phyloP scores from a whole-genome alignment of 2,888 invertebrate genomes.

The Mycalesis mineus region DNA sequence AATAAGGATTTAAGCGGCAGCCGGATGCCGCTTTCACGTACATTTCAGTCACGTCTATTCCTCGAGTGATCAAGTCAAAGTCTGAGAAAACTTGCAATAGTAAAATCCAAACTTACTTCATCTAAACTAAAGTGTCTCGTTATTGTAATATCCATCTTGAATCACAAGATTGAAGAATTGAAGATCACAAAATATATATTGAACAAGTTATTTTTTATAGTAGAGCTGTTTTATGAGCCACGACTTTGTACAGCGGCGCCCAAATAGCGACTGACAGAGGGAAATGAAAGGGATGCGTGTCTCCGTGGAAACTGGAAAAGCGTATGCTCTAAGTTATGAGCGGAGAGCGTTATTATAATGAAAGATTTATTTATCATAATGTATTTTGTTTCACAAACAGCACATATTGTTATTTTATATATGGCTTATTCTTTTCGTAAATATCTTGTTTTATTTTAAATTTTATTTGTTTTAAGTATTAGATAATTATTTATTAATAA shows the following conservation, averaged over 20 bases:
- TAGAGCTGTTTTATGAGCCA: neutral
- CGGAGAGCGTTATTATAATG: no score
- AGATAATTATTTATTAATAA: no score
- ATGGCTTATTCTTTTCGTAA: no score
- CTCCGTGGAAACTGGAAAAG: slow-evolving; percentile 35
- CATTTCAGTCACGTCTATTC: no score
- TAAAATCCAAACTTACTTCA: slow-evolving; percentile 55
- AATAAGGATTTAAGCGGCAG: no score
- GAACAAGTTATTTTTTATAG: neutral
- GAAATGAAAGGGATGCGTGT: slow-evolving; percentile 41
- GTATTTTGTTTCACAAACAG: no score
- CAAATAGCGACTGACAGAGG: slow-evolving; percentile 49
- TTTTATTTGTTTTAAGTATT: no score
- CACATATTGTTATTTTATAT: no score
- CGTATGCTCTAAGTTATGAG: slow-evolving; percentile 40
- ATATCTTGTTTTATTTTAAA: no score
- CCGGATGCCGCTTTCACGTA: no score
- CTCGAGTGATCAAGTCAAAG: neutral
- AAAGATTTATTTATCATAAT: no score
- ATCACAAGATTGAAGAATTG: neutral
- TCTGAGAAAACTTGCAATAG: neutral
- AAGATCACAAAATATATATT: no score
- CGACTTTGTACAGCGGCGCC: slow-evolving; percentile 36
- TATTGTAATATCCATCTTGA: slow-evolving; percentile 66
- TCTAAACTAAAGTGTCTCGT: slow-evolving; percentile 74